Base-by-base conservation (phyloP, 2,888 invertebrate species). In the Parnassius apollo region DNA sequence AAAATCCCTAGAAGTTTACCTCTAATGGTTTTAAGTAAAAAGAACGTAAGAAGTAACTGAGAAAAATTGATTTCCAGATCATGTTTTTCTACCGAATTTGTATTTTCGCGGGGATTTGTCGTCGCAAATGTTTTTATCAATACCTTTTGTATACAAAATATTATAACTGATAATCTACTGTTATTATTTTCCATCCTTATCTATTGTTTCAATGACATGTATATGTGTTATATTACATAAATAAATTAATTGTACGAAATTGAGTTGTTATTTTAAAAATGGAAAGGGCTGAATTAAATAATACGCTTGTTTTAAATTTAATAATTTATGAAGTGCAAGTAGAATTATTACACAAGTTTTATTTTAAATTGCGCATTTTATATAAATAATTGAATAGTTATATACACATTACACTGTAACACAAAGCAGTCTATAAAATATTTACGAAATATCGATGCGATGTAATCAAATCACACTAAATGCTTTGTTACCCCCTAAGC, bases 321-420 rank as follows among this genome's bases (percentile, higher is more conserved):
- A 90, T 90, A 90, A 90, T 87, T 90, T 89, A 89, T 88, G 83
- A 84, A 87, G 88, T 89, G 88, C 86, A 64, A 59, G 59, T 56
- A 80, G 77, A 76, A 55, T 55, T 73, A 72, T 78, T 88, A 89
- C 86, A 88, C 84, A 86, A 85, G 80, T 79, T 85, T 87, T 81
- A 83, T 85, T 85, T 80, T 82, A 81, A 82, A 83, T 84, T 85
- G 84, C 85, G 83, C 82, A 81, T 81, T 83, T 83, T 82, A 85
- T 84, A 85, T 88, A 74, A 74, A 77, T 78, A 76, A 76, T 73
- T 74, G 77, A 76, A 75, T 72, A 86, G 75, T 74, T 86, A 88
- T 90, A 86, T 89, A 88, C 82, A 86, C 75, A 86, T 81, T 78
- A 80, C 81, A 66, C 71, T 81, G 79, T 85, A 88, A 88, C 84